A percentile compares a stretch with the other conserved stretches of the same genome.
Conservation (phyloP, 1,140 invertebrate species). For the Drosophila tsacasi region DNA sequence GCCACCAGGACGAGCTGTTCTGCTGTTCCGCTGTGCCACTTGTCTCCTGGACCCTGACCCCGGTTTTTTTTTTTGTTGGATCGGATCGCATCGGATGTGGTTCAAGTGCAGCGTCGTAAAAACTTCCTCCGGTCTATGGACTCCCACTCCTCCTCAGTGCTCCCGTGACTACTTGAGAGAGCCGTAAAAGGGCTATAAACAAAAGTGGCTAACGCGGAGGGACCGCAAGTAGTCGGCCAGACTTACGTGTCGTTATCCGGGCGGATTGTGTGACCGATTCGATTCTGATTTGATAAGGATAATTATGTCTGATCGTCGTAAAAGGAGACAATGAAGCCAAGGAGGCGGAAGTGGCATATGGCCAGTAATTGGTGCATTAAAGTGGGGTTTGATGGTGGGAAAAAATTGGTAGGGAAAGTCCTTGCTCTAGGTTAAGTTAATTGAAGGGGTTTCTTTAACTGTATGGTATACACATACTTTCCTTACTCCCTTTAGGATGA, state of each 20-base stretch:
- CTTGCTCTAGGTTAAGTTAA: neutral
- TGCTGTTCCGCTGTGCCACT: constrained; percentile 31
- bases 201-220: constrained; percentile 59
- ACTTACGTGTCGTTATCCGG: constrained; percentile 45
- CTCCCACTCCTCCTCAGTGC: neutral
- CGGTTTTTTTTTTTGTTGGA: constrained; percentile 15
- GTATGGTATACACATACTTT: no score
- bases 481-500: neutral
- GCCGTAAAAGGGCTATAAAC: constrained; percentile 80
- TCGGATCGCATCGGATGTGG: constrained; percentile 50
- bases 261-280: constrained; percentile 45
- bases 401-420: neutral
- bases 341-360: constrained; percentile 41
- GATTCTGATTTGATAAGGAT: constrained; percentile 69
- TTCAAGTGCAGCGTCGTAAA: constrained; percentile 78
- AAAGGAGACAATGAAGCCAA: constrained; percentile 38
- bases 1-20: constrained; percentile 57
- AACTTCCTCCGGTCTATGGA: constrained; percentile 27
- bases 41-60: constrained; percentile 44
- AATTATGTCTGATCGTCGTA: constrained; percentile 54
- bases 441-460: no score
- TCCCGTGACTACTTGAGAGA: constrained; percentile 63
- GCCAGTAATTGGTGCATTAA: constrained; percentile 21
- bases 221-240: constrained; percentile 37
- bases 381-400: constrained; percentile 3